These are phyloP conservation scores for Eospalax fontanierii DNA, from an alignment of 2,797 vertebrate species.

Conservation along the genomic window DNA sequence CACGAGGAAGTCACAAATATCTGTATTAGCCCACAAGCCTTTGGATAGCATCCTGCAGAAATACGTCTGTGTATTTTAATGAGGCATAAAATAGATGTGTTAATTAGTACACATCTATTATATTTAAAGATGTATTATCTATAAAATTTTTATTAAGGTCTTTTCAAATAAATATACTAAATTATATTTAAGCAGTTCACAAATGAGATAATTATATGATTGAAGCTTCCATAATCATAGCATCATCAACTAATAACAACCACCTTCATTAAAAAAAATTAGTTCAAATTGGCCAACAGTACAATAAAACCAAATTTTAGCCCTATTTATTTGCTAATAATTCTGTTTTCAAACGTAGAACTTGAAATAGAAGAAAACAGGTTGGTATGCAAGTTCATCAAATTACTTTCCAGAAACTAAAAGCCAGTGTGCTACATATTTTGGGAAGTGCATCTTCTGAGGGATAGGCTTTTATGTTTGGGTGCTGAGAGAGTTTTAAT, in stretches of 20 bases:
- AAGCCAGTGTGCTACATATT: background rate
- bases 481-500: background rate
- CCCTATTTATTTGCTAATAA: background rate
- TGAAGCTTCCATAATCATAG: background rate
- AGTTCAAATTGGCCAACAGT: background rate
- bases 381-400: background rate
- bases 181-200: conserved; percentile 44
- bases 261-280: background rate
- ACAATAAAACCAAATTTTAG: background rate
- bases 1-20: background rate
- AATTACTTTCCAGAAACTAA: conserved; percentile 46
- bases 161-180: conserved; percentile 57
- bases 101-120: conserved; percentile 44
- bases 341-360: conserved; percentile 35
- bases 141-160: conserved; percentile 49
- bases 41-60: conserved; percentile 36
- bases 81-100: conserved; percentile 38
- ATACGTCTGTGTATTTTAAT: background rate
- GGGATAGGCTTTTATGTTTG: background rate
- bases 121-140: background rate
- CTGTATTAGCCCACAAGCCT: conserved; percentile 2
- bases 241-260: background rate
- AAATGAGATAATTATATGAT: conserved; percentile 42
- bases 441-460: background rate
- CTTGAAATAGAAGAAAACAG: background rate